These are phyloP conservation scores for Ephialtes manifestator DNA, from an alignment of 2,888 invertebrate species.

Conservation along the genomic window DNA sequence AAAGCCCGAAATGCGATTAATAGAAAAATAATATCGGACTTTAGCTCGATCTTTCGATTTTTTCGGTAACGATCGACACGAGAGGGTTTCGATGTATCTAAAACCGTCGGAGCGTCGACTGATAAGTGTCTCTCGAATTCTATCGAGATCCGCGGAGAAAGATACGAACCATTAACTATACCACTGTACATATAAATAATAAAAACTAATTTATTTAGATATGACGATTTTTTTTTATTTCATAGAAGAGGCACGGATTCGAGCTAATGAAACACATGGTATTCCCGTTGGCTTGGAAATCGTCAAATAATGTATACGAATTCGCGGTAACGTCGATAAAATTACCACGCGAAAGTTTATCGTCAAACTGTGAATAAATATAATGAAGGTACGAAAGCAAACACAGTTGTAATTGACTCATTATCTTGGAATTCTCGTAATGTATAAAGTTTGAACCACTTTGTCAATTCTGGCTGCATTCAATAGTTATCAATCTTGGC, in stretches of 20 bases:
- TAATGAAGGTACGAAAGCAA: neutral
- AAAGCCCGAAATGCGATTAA: neutral
- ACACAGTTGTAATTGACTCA: no score
- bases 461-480: no score
- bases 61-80: neutral
- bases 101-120: neutral
- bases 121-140: neutral
- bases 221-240: slow-evolving; percentile 53
- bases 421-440: no score
- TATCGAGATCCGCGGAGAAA: neutral
- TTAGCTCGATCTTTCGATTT: neutral
- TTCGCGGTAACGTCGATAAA: neutral
- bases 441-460: no score
- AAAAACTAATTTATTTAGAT: slow-evolving; percentile 70
- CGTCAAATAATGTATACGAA: slow-evolving; percentile 10
- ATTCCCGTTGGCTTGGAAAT: slow-evolving; percentile 36
- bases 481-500: no score
- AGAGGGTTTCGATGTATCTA: neutral
- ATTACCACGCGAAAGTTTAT: neutral
- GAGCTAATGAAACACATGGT: slow-evolving; percentile 36
- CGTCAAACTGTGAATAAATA: neutral
- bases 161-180: slow-evolving; percentile 48
- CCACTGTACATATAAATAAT: slow-evolving; percentile 67
- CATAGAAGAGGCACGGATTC: slow-evolving; percentile 37
- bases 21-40: neutral